Conservation (phyloP, 1,140 invertebrate genomes). For the Leptinotarsa lineolata region DNA sequence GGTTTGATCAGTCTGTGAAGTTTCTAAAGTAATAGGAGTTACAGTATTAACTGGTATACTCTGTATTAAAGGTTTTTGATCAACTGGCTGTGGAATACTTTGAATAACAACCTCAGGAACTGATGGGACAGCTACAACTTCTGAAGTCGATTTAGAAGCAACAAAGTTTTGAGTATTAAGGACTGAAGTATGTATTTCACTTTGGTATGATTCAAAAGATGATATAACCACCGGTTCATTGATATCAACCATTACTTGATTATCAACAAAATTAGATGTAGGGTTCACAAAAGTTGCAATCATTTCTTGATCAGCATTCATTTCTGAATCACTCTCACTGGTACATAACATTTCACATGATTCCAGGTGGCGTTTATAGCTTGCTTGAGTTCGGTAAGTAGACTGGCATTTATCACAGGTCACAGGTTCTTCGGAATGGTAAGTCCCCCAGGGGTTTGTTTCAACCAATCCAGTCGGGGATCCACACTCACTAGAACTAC, state of each 20-base stretch:
- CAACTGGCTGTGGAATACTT: conserved; percentile 35
- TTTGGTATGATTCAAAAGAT: conserved; percentile 54
- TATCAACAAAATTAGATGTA: conserved; percentile 14
- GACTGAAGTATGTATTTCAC: conserved; percentile 52
- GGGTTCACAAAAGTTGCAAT: conserved; percentile 47
- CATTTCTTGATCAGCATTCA: conserved; percentile 42
- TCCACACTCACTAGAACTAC: conserved; percentile 58
- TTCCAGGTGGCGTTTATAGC: conserved; percentile 80
- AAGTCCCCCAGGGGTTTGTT: conserved; percentile 43
- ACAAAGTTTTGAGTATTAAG: conserved; percentile 50
- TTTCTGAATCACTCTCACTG: conserved; percentile 75
- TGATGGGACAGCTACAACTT: conserved; percentile 31
- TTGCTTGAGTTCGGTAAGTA: conserved; percentile 85
- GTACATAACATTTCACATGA: conserved; percentile 77
- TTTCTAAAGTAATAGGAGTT: conserved; percentile 29
- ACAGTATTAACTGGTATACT: conserved; percentile 29
- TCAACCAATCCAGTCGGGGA: conserved; percentile 42
- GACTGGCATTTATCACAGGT: conserved; percentile 86
- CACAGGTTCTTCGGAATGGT: conserved; percentile 71
- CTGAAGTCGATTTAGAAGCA: conserved; percentile 40
- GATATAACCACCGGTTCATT: conserved; percentile 47
- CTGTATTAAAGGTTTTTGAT: conserved; percentile 34
- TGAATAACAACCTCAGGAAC: conserved; percentile 39
- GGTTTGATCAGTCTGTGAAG: conserved; percentile 22
- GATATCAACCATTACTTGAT: conserved; percentile 29